phyloP scores from a whole-genome alignment of 2,113 vertebrate species.

The Cinclus cinclus region DNA sequence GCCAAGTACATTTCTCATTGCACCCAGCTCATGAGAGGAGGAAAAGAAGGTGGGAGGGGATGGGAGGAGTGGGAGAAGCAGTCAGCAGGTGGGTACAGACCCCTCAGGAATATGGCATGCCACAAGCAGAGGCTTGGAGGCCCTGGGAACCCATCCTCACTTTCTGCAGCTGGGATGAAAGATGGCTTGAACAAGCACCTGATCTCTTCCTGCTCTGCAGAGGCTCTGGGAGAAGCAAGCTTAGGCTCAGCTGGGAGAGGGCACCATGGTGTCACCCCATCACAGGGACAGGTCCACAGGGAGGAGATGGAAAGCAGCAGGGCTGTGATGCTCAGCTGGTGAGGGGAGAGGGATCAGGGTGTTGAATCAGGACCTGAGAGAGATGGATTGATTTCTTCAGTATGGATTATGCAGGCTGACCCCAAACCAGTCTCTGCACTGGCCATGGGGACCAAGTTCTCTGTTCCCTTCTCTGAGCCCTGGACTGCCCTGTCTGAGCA shows the following conservation, averaged over 20 bases:
- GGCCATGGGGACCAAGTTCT: neutral
- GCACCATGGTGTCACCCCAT: neutral
- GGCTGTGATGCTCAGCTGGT: neutral
- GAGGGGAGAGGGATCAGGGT: neutral
- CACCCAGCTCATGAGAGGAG: neutral
- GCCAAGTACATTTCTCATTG: constrained; percentile 51
- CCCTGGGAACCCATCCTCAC: neutral
- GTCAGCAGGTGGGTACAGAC: neutral
- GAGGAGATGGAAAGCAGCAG: neutral
- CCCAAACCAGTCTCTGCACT: neutral
- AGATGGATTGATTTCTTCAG: neutral
- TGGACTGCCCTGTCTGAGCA: neutral
- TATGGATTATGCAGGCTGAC: neutral
- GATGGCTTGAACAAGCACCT: neutral
- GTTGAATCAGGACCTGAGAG: neutral
- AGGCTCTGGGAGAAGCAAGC: neutral
- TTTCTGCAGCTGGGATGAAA: neutral
- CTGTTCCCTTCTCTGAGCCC: neutral
- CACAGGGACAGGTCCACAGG: accelerated
- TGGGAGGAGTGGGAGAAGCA: neutral
- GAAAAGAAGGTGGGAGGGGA: neutral
- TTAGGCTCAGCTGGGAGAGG: neutral
- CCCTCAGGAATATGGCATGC: neutral
- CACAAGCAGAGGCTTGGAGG: neutral
- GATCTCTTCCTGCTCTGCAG: neutral